Evolutionary conservation across 2,797 vertebrate species (phyloP), one percentile per base, ranked within the genome.

Genomic region (Phrynocephalus vlangalii): DNA sequence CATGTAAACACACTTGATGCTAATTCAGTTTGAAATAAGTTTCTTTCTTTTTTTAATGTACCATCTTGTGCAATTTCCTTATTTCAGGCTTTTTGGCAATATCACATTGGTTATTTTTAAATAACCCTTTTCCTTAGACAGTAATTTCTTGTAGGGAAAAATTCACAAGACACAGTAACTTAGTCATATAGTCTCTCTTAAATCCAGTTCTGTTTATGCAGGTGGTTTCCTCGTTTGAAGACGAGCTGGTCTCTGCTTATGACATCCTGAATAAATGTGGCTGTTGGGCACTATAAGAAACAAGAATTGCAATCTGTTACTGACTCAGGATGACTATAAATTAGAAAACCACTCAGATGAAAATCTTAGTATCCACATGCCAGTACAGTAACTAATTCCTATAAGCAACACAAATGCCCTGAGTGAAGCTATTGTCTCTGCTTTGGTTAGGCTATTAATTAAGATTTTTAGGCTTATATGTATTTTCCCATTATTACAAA

Each of bases 391-490:
- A 30, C 52, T 28, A 68, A 48, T 76, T 28, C 13, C 33, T 50
- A 1, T 50, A 13, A 16, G 6, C 38, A 63, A 20, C 2, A 15
- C 24, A 24, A 48, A 81, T 73, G 70, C 18, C 33, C n/a, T n/a
- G 44, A 72, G 26, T 80, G 26, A n/a, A 63, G 20, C 73, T 50
- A 26, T 24, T 67, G 18, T 84, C 86, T 28, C 85, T 71, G 87
- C 67, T 91, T 91, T 82, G 84, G 7, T 89, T 91, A 76, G 52
- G 1, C 93, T 90, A 84, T 83, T 77, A n/a, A 66, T 24, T 76
- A 84, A 50, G 0, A 92, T 92, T 66, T 78, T 10, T 0, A 86
- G 24, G 78, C 48, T 81, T 86, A 16, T 63, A 92, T 71, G 76
- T 63, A 44, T 3, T 52, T n/a, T n/a, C 30, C 11, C 30, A 13